These are phyloP conservation scores for Bellardia bayeri DNA, from an alignment of 2,888 invertebrate species.

Conservation along the genomic window DNA sequence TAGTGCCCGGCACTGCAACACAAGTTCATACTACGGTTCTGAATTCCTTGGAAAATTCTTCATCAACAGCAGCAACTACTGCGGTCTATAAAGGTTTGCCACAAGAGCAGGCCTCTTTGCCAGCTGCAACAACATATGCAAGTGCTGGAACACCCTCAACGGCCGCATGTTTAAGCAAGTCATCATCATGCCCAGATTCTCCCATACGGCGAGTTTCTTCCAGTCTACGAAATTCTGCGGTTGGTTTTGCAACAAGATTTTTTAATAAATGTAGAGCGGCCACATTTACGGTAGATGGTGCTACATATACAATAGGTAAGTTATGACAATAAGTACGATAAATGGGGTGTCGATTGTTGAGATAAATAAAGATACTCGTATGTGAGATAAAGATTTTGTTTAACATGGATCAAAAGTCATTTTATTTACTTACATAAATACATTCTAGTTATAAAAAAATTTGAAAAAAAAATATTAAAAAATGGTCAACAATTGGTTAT, in stretches of 20 bases:
- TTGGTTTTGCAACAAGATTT: conserved; percentile 85
- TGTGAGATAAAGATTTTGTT: no score
- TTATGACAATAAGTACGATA: conserved; percentile 25
- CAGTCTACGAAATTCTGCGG: conserved; percentile 81
- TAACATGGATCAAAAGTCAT: no score
- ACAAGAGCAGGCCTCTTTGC: conserved; percentile 58
- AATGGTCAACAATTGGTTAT: no score
- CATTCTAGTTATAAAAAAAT: no score
- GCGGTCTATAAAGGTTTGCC: conserved; percentile 55
- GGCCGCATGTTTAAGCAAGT: conserved; percentile 57
- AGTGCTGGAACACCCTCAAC: conserved; percentile 42
- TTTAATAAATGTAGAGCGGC: conserved; percentile 94
- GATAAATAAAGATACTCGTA: no score
- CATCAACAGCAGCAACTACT: conserved; percentile 18
- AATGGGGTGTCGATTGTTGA: no score
- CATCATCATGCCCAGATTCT: conserved; percentile 82
- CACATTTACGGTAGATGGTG: conserved; percentile 94
- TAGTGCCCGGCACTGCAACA: conserved; percentile 79
- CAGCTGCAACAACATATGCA: conserved; percentile 37
- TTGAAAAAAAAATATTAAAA: no score
- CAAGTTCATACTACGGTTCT: conserved; percentile 73
- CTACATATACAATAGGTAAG: conserved; percentile 93
- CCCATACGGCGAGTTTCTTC: conserved; percentile 83
- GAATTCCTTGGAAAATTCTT: conserved; percentile 38
- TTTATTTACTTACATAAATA: no score